phyloP scores from a whole-genome alignment of 2,888 invertebrate genomes.

The Stegana nigrithorax region DNA sequence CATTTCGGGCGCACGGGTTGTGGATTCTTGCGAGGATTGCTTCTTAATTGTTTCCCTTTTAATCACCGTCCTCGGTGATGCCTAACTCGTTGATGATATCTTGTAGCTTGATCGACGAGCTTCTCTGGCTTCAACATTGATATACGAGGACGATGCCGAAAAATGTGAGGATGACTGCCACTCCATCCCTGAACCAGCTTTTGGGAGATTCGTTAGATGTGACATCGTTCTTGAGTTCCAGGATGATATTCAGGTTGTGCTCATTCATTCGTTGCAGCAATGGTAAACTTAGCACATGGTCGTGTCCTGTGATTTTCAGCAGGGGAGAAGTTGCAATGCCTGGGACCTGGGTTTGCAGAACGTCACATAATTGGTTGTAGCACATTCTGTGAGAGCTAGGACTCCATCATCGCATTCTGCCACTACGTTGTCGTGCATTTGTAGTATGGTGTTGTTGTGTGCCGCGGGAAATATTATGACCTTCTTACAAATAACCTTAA shows the following conservation, averaged over 20 bases:
- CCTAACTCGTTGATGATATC: not conserved
- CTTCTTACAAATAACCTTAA: not conserved
- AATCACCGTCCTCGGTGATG: not conserved
- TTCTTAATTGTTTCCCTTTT: not conserved
- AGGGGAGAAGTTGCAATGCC: too few species aligned
- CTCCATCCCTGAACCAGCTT: not conserved
- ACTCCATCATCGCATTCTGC: not conserved
- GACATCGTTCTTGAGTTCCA: not conserved
- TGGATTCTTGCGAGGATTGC: not conserved
- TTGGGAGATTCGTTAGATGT: not conserved
- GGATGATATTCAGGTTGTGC: not conserved
- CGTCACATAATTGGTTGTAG: not conserved
- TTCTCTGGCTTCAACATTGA: not conserved
- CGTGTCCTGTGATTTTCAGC: not conserved
- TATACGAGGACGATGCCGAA: too few species aligned
- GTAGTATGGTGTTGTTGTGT: not conserved
- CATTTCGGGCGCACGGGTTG: not conserved
- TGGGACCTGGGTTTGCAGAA: too few species aligned
- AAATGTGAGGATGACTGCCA: not conserved
- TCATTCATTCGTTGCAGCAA: not conserved
- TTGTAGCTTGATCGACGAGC: not conserved
- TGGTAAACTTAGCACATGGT: not conserved
- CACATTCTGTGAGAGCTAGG: slow-evolving; percentile 15
- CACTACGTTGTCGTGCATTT: not conserved
- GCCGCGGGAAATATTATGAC: not conserved